phyloP scores from a whole-genome alignment of 2,113 vertebrate genomes.

The Gila orcuttii region DNA sequence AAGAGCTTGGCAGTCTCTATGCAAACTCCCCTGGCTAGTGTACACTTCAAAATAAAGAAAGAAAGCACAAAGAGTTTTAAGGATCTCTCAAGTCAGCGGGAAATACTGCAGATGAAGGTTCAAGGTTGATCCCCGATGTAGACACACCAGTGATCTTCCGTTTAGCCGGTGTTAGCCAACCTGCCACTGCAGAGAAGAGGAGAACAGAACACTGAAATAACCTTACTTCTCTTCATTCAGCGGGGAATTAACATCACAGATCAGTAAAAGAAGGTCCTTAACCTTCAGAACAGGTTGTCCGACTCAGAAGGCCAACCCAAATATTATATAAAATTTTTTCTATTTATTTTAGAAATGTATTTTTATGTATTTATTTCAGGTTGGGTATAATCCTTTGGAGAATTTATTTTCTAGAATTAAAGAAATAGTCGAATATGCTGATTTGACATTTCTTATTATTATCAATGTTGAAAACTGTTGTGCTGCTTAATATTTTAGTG shows the following conservation, averaged over 20 bases:
- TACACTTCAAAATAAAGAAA: slow-evolving; percentile 33
- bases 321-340: not conserved
- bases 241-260: not conserved
- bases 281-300: not conserved
- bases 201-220: not conserved
- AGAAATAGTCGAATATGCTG: too few relatives aligned
- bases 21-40: slow-evolving; percentile 46
- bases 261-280: not conserved
- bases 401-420: too few relatives aligned
- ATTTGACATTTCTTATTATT: too few relatives aligned
- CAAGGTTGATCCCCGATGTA: slow-evolving; percentile 45
- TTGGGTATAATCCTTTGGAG: too few relatives aligned
- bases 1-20: slow-evolving; percentile 51
- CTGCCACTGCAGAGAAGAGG: slow-evolving; percentile 72
- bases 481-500: too few relatives aligned
- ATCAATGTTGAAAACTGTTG: too few relatives aligned
- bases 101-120: slow-evolving; percentile 50
- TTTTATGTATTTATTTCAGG: too few relatives aligned
- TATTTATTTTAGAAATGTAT: too few relatives aligned
- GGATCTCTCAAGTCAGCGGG: slow-evolving; percentile 50
- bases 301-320: not conserved
- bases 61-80: slow-evolving; percentile 9
- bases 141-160: slow-evolving; percentile 28
- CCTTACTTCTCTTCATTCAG: not conserved
- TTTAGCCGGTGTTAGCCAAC: slow-evolving; percentile 68